These are phyloP conservation scores for Megaleporinus macrocephalus DNA, from an alignment of 2,113 vertebrate species.

Conservation along the genomic window DNA sequence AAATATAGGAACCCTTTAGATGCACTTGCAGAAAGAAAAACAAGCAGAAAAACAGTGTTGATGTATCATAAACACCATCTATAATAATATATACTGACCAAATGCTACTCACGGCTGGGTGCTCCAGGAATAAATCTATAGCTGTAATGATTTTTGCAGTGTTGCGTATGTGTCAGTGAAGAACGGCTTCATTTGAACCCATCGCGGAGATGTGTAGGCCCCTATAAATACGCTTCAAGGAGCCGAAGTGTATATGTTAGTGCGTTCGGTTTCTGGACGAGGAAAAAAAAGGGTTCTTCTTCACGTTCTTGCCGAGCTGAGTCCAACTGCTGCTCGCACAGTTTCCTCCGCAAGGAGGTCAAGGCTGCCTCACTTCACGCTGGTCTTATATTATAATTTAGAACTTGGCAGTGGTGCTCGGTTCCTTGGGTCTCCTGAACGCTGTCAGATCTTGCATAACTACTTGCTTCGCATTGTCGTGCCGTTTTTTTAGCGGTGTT, in stretches of 20 bases:
- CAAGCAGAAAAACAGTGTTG: neutral
- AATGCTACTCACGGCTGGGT: neutral
- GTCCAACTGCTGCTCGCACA: neutral
- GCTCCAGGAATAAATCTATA: neutral
- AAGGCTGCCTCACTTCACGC: conserved; percentile 29
- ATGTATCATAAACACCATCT: neutral
- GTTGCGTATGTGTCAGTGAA: conserved; percentile 8
- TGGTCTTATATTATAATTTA: conserved; percentile 7
- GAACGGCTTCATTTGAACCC: conserved; percentile 29
- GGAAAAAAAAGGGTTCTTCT: neutral
- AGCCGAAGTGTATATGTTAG: conserved; percentile 23
- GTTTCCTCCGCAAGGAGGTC: conserved; percentile 18
- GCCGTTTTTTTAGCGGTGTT: neutral
- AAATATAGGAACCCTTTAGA: too few species aligned
- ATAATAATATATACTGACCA: conserved; percentile 32
- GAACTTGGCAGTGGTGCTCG: neutral
- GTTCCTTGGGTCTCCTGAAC: neutral
- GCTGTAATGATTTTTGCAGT: neutral
- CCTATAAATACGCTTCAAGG: conserved; percentile 37
- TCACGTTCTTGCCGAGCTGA: conserved; percentile 28
- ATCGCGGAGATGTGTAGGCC: neutral
- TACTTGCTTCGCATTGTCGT: neutral
- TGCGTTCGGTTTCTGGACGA: neutral
- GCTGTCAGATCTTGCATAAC: neutral
- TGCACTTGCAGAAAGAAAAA: too few species aligned